Evolutionary conservation across 2,888 invertebrate genomes (phyloP).

Genomic region (Timandra comae): DNA sequence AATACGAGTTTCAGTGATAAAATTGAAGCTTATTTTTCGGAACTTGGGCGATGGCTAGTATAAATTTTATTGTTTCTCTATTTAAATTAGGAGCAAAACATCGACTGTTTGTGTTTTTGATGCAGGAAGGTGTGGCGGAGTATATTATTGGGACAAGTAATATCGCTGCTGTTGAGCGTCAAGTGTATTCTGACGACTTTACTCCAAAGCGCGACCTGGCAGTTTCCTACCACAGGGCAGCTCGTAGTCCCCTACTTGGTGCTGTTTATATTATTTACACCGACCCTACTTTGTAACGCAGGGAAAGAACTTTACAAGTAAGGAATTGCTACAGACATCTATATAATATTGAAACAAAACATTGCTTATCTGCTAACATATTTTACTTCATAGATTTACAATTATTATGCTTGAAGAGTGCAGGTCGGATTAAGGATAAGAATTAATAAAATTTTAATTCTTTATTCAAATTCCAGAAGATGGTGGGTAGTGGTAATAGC

Average conservation of each 20-base stretch:
- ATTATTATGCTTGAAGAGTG: too few relatives aligned
- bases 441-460: background rate
- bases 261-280: conserved; percentile 85
- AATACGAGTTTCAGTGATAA: conserved; percentile 78
- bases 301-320: conserved; percentile 80
- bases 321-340: conserved; percentile 45
- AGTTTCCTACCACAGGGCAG: conserved; percentile 87
- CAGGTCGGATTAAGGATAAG: too few relatives aligned
- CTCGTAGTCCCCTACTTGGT: conserved; percentile 87
- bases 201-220: conserved; percentile 81
- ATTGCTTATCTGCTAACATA: too few relatives aligned
- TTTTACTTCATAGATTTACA: too few relatives aligned
- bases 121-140: conserved; percentile 83
- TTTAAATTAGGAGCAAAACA: too few relatives aligned
- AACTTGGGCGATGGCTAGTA: conserved; percentile 82
- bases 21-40: conserved; percentile 80
- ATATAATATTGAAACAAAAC: background rate
- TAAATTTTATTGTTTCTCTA: too few relatives aligned
- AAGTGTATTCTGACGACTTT: conserved; percentile 85
- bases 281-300: conserved; percentile 83
- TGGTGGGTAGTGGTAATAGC: conserved; percentile 86
- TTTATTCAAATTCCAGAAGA: conserved; percentile 41
- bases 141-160: conserved; percentile 83
- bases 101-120: conserved; percentile 6
- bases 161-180: conserved; percentile 85